These are phyloP conservation scores for Philotrypesis tridentata DNA, from an alignment of 1,140 invertebrate species.

Conservation along the genomic window DNA sequence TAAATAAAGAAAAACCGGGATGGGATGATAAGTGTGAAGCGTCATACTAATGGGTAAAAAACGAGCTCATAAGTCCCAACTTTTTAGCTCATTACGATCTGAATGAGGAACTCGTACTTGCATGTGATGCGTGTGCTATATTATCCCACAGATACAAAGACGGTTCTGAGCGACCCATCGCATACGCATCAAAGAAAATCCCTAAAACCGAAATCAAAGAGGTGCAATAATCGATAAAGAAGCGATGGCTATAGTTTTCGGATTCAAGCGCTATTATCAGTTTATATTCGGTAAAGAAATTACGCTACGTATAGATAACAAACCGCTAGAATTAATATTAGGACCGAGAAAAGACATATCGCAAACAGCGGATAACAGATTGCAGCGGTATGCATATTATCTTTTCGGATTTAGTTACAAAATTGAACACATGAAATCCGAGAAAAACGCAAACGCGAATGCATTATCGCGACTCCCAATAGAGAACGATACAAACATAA, in stretches of 20 bases:
- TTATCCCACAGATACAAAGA: constrained; percentile 60
- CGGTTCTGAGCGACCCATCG: no score
- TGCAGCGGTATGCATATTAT: neutral
- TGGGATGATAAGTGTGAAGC: constrained; percentile 27
- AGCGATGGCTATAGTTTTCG: constrained; percentile 1
- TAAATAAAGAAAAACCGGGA: constrained; percentile 1
- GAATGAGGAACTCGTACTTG: no score
- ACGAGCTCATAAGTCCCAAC: constrained; percentile 40
- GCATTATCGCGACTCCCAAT: constrained; percentile 4
- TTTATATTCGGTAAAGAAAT: constrained; percentile 69
- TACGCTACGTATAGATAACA: constrained; percentile 50
- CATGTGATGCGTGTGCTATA: constrained; percentile 45
- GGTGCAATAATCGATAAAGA: constrained; percentile 34
- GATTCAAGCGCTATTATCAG: constrained; percentile 67
- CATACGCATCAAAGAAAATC: constrained; percentile 30
- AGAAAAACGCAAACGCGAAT: no score
- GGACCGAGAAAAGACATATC: no score
- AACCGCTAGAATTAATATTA: no score
- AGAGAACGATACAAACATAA: neutral
- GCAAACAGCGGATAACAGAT: constrained; percentile 19
- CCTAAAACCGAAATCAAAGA: constrained; percentile 13
- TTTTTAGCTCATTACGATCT: no score
- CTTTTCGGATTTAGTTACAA: constrained; percentile 5
- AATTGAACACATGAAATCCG: constrained; percentile 31
- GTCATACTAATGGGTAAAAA: constrained; percentile 51